Conservation (phyloP, 1,140 invertebrate genomes). For the Aphelenchoides besseyi region DNA sequence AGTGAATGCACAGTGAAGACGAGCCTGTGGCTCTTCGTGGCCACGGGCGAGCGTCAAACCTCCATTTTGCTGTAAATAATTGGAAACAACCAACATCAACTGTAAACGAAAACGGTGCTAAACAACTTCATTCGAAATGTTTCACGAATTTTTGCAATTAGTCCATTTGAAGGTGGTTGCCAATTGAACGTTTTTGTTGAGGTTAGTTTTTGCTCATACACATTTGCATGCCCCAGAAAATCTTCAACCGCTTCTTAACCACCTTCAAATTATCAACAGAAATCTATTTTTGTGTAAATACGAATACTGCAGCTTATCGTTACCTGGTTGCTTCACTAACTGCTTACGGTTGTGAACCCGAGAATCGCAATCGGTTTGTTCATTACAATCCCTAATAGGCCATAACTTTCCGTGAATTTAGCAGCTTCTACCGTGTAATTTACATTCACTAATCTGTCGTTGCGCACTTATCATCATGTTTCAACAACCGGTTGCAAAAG, state of each 20-base stretch:
- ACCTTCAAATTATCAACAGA: too few species aligned
- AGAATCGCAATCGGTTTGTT: conserved; percentile 16
- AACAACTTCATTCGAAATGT: too few species aligned
- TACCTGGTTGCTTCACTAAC: background rate
- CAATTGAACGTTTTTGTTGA: too few species aligned
- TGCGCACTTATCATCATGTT: conserved; percentile 38
- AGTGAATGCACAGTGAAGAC: conserved; percentile 25
- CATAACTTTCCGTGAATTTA: background rate
- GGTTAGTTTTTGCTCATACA: too few species aligned
- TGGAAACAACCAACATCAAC: too few species aligned
- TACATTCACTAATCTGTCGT: conserved; percentile 4
- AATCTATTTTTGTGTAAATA: too few species aligned
- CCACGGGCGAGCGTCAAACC: conserved; percentile 15
- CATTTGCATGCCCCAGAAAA: too few species aligned
- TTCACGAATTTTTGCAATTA: too few species aligned
- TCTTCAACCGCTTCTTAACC: too few species aligned
- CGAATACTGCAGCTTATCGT: background rate
- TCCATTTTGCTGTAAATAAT: background rate
- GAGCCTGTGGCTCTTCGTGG: conserved; percentile 15
- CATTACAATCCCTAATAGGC: background rate
- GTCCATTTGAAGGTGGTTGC: too few species aligned
- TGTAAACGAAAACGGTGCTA: too few species aligned
- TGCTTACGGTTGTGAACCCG: conserved; percentile 8
- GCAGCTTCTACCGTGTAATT: background rate
- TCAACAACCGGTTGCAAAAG: conserved; percentile 60